Conservation (phyloP, 2,888 invertebrate genomes). For the Tiphia femorata region DNA sequence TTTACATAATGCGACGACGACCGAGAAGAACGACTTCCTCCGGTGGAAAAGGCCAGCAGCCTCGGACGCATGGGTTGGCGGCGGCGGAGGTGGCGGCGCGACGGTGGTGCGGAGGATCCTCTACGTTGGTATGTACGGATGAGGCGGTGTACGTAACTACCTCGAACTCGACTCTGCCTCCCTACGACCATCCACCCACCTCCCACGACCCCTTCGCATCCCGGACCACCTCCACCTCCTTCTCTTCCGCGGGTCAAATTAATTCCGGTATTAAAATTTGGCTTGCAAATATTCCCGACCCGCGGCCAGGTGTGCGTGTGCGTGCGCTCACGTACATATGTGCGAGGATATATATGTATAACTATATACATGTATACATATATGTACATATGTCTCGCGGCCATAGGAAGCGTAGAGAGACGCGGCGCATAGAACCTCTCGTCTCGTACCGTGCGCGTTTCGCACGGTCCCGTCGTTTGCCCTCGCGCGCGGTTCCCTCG, state of each 20-base stretch:
- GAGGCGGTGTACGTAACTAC: slow-evolving; percentile 52
- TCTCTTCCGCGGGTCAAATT: slow-evolving; percentile 68
- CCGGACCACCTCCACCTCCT: slow-evolving; percentile 13
- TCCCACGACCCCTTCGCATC: too few species aligned
- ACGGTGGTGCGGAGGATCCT: slow-evolving; percentile 7
- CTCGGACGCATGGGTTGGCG: background rate
- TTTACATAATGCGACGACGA: slow-evolving; percentile 48
- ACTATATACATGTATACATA: slow-evolving; percentile 7
- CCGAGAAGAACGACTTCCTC: slow-evolving; percentile 23
- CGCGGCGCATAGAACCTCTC: background rate
- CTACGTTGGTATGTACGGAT: slow-evolving; percentile 25
- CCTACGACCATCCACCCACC: too few species aligned
- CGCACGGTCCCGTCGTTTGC: background rate
- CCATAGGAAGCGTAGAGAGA: too few species aligned
- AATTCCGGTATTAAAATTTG: slow-evolving; percentile 70
- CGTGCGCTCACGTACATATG: slow-evolving; percentile 30
- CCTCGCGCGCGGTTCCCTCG: too few species aligned
- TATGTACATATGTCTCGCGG: background rate
- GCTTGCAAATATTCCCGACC: slow-evolving; percentile 69
- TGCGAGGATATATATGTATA: slow-evolving; percentile 16
- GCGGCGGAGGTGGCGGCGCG: background rate
- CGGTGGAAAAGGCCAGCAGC: background rate
- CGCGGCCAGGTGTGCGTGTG: slow-evolving; percentile 23
- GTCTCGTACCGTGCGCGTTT: too few species aligned
- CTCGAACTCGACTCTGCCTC: slow-evolving; percentile 42